phyloP scores from a whole-genome alignment of 2,888 invertebrate species.

The Drosophila kanekoi region DNA sequence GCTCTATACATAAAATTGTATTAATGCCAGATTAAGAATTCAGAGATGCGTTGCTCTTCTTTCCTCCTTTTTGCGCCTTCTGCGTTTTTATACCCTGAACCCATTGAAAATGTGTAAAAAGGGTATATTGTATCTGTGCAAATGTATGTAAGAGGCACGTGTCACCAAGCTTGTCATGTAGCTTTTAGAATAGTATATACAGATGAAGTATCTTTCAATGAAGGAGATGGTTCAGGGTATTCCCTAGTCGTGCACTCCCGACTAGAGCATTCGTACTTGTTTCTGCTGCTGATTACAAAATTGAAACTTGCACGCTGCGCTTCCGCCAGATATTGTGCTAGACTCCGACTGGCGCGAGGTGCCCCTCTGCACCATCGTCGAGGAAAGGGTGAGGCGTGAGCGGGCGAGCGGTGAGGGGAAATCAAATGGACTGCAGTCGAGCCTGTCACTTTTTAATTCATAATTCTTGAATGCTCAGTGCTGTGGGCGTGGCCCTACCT shows the following conservation, averaged over 20 bases:
- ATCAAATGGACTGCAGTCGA: background rate
- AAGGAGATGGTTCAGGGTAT: too few relatives aligned
- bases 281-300: slow-evolving; percentile 63
- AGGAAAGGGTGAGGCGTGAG: background rate
- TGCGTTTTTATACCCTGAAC: slow-evolving; percentile 1
- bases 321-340: slow-evolving; percentile 48
- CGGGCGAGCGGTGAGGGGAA: background rate
- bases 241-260: too few relatives aligned
- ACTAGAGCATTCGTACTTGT: too few relatives aligned
- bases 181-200: too few relatives aligned
- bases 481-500: slow-evolving; percentile 58
- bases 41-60: slow-evolving; percentile 67
- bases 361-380: slow-evolving; percentile 8
- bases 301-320: slow-evolving; percentile 72
- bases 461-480: slow-evolving; percentile 54
- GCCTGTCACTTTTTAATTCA: slow-evolving; percentile 61
- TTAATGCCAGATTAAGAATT: slow-evolving; percentile 82
- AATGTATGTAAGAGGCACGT: too few relatives aligned
- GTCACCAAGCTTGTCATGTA: too few relatives aligned
- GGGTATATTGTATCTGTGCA: too few relatives aligned
- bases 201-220: too few relatives aligned
- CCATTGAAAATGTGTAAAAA: too few relatives aligned
- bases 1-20: slow-evolving; percentile 73
- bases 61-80: slow-evolving; percentile 32
- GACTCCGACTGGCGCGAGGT: background rate